Evolutionary conservation across 1,140 invertebrate genomes (phyloP).

Genomic region (Cotesia vestalis): DNA sequence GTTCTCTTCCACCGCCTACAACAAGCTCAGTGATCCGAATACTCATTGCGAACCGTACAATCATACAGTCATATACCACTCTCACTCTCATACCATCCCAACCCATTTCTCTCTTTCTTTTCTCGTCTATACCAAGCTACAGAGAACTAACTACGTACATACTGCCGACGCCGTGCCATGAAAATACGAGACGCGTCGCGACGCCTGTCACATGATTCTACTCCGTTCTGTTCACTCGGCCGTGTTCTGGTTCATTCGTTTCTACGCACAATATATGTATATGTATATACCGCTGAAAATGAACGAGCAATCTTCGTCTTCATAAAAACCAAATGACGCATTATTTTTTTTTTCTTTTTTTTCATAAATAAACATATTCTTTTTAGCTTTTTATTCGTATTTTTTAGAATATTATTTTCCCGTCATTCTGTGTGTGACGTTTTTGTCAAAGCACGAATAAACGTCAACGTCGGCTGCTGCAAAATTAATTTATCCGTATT

Average conservation of each 20-base stretch:
- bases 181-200: slow-evolving; percentile 40
- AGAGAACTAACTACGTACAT: too few species aligned
- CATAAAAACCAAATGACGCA: neutral
- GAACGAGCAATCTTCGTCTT: slow-evolving; percentile 19
- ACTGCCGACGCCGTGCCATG: slow-evolving; percentile 32
- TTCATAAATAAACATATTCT: neutral
- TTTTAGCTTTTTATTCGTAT: neutral
- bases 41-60: slow-evolving; percentile 45
- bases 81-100: too few species aligned
- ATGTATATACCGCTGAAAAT: neutral
- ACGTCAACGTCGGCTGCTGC: neutral
- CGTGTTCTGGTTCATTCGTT: neutral
- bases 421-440: neutral
- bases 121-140: neutral
- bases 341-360: neutral
- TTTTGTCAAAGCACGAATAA: neutral
- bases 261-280: slow-evolving; percentile 3
- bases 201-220: slow-evolving; percentile 35
- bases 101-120: too few species aligned
- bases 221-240: neutral
- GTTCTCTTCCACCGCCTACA: slow-evolving; percentile 25
- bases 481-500: neutral
- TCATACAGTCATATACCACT: too few species aligned
- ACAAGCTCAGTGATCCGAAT: slow-evolving; percentile 49
- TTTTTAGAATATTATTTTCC: neutral